Base-by-base conservation (phyloP, 37 sponge, comb jelly and placozoan genomes). In the Axinella damicornis region DNA sequence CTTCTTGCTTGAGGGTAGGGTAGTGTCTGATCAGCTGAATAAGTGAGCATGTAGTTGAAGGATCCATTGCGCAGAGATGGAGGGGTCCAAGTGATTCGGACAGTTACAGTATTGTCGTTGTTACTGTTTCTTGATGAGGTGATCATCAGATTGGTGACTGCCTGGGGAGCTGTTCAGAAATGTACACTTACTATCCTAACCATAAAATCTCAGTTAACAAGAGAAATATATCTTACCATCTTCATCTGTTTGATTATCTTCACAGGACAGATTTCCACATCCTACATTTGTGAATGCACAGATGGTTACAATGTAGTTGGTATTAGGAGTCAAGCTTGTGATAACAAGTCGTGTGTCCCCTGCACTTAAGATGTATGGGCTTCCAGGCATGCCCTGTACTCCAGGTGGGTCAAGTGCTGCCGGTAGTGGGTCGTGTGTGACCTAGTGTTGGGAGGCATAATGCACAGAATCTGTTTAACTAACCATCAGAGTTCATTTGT, bases 1-100 rank as follows among this genome's bases (percentile, higher is more conserved):
- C 46, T 46, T 46, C 46, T 46, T 9, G 4, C 6, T 9, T 30
- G 24, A 73, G 57, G 70, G 57, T 80, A 80, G 5, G 53, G 55
- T 20, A 36, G 36, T 27, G 54, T n/a, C 63, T 83, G 84, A 20
- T 12, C 25, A 20, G 63, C 84, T 24, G 33, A 31, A 36, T 74
- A 83, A n/a, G 24, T 64, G 20, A 83, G 57, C 21, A 41, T 35
- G 37, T 36, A 60, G 53, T 28, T 16, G 57, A 65, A 74, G 1
- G 76, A 39, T 37, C 84, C 84, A 63, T 83, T 83, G 12, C 84
- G 65, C 27, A 61, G n/a, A 24, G 84, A 74, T 18, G 84, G 84
- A 0, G 32, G 28, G 2, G 53, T 74, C 84, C 84, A 83, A 9
- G 75, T 72, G 35, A 83, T 39, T 18, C 5, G 27, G 27, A 83